Base-by-base conservation (phyloP, 2,797 vertebrate genomes). In the Naso thynnoides region DNA sequence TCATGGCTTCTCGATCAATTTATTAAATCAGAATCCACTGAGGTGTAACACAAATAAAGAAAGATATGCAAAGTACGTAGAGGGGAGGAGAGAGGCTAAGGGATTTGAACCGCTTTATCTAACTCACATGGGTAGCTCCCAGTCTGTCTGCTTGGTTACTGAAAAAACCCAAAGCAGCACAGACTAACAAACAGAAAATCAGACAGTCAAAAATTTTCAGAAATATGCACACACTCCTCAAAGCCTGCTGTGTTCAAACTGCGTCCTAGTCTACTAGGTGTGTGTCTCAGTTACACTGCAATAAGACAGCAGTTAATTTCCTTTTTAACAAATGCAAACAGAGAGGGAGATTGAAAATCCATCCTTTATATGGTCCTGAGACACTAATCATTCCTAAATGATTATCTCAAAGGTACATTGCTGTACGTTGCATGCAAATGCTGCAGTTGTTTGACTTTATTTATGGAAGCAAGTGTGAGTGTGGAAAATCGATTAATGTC, bases 1-100 rank as follows among this genome's bases (percentile, higher is more conserved):
- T 79, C 73, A 76, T 69, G 41, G 63, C 29, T 48, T 81, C 70
- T 61, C 69, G 44, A 86, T 87, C 26, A 61, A 71, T 80, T 56
- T 57, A 68, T 81, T 70, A 76, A 78, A 54, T 79, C 75, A 66
- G 55, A 70, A 74, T 59, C 42, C 50, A 67, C 27, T 49, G 15
- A 73, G 47, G 53, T 47, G 76, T 15, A 52, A 62, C 42, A n/a
- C 39, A 59, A 52, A 74, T 55, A 29, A 67, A 55, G 44, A 29
- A 67, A 55, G 44, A 81, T 29, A 47, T 39, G 29, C 5, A 8
- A 21, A 53, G 18, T 36, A 16, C 45, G 29, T n/a, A 61, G 48
- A 52, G 33, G 44, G 53, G 56, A 58, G 48, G 10, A 71, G 59
- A 59, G 26, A 66, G 10, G 26, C 13, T 31, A 42, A 24, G 16